Percentiles rank a stretch among this genome's conserved stretches.
Conservation (phyloP, 2,113 vertebrate species). For the Lophochroa leadbeateri region DNA sequence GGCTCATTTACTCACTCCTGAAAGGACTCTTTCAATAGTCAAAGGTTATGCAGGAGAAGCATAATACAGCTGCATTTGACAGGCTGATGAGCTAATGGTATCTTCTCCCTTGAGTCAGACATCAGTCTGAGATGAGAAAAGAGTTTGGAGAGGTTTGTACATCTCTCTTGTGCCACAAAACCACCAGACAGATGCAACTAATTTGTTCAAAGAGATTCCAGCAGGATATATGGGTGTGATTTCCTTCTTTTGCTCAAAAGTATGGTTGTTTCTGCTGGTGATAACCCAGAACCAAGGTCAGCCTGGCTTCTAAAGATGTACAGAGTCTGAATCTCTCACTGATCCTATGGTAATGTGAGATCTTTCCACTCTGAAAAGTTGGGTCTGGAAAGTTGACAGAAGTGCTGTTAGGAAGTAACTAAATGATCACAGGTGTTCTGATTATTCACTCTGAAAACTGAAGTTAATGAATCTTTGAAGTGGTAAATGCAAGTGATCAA, state of each 20-base stretch:
- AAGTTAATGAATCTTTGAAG: constrained; percentile 52
- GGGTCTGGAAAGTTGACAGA: not conserved
- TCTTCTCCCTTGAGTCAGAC: not conserved
- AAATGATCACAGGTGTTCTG: constrained; percentile 34
- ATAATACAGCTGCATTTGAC: constrained; percentile 23
- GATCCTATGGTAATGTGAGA: not conserved
- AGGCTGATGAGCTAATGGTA: constrained; percentile 2
- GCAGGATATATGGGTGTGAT: not conserved
- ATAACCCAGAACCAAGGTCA: not conserved
- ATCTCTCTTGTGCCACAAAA: not conserved
- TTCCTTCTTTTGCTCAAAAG: not conserved
- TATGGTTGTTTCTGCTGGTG: not conserved
- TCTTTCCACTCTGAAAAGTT: not conserved
- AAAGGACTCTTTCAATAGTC: constrained; percentile 31
- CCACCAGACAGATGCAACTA: not conserved
- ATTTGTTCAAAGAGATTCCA: not conserved
- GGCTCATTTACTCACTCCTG: constrained; percentile 27
- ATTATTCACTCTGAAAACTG: constrained; percentile 48
- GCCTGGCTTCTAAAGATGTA: not conserved
- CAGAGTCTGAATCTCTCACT: not conserved
- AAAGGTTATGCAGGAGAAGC: not conserved
- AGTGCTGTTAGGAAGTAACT: constrained; percentile 1
- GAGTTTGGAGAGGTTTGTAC: not conserved
- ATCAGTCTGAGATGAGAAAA: not conserved
- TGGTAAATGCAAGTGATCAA: constrained; percentile 30